A percentile compares a stretch with the other conserved stretches of the same genome.
These are phyloP conservation scores for Drosophila oshimai DNA, from an alignment of 1,140 invertebrate genomes.

Conservation along the genomic window DNA sequence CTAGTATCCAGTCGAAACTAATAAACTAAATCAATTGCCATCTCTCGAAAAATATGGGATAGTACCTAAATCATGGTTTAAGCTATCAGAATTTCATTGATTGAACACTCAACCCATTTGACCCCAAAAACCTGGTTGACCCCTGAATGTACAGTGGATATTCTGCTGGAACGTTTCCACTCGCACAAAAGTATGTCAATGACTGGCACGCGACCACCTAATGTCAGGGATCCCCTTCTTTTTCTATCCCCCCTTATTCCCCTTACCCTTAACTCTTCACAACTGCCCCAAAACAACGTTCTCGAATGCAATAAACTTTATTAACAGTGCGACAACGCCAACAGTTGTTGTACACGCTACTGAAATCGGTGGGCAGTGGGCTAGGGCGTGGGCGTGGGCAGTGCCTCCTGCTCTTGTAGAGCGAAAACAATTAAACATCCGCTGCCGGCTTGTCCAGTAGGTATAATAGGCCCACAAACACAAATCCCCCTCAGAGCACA, in stretches of 20 bases:
- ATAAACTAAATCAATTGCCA: too few relatives aligned
- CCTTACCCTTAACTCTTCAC: not conserved
- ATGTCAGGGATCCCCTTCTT: not conserved
- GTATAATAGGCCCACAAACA: slow-evolving; percentile 54
- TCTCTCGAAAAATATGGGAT: too few relatives aligned
- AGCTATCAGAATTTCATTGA: not conserved
- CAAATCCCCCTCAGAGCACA: not conserved
- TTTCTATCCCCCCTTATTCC: not conserved
- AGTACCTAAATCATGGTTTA: too few relatives aligned
- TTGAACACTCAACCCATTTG: not conserved
- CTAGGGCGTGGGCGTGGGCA: not conserved
- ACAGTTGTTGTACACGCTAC: slow-evolving; percentile 36
- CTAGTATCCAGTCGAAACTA: too few relatives aligned
- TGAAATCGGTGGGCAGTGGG: not conserved
- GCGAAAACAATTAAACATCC: slow-evolving; percentile 70
- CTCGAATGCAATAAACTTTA: slow-evolving; percentile 55
- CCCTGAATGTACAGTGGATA: not conserved
- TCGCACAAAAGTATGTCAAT: slow-evolving; percentile 59
- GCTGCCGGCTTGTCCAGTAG: slow-evolving; percentile 41
- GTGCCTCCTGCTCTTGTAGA: not conserved
- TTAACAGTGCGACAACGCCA: slow-evolving; percentile 23
- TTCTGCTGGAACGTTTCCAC: not conserved
- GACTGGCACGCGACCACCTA: slow-evolving; percentile 48
- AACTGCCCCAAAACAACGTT: not conserved
- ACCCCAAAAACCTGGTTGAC: slow-evolving; percentile 19